A percentile compares a stretch with the other conserved stretches of the same genome.
phyloP scores from a whole-genome alignment of 2,888 invertebrate species.

The Thera obeliscata region DNA sequence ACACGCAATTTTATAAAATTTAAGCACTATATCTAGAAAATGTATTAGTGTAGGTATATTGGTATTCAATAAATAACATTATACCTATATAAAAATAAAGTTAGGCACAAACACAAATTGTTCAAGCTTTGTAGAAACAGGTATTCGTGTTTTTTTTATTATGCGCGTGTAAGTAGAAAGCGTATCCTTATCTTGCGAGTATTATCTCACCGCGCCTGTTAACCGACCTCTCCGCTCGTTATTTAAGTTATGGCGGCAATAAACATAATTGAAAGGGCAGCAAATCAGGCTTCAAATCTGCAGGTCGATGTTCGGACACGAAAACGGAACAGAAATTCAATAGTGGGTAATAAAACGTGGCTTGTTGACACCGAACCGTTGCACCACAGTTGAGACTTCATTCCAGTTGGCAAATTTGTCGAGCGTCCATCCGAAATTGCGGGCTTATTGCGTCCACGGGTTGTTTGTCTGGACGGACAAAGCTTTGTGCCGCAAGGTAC shows the following conservation, averaged over 20 bases:
- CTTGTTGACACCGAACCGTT: constrained; percentile 71
- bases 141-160: background rate
- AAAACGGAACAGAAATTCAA: constrained; percentile 71
- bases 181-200: background rate
- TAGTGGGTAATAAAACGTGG: constrained; percentile 77
- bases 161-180: background rate
- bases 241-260: constrained; percentile 21
- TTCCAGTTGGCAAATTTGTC: constrained; percentile 80
- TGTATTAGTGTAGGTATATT: no score
- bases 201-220: background rate
- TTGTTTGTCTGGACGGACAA: constrained; percentile 73
- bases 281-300: constrained; percentile 30
- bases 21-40: no score
- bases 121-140: background rate
- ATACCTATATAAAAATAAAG: background rate
- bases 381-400: constrained; percentile 73
- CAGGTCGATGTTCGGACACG: constrained; percentile 48
- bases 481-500: constrained; percentile 75
- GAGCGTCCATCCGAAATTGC: constrained; percentile 74
- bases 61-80: no score
- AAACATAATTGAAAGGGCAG: constrained; percentile 32
- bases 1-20: no score
- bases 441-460: constrained; percentile 76
- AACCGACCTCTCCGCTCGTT: background rate
- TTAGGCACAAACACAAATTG: background rate